phyloP scores from a whole-genome alignment of 2,888 invertebrate genomes.

The Cyaniris semiargus region DNA sequence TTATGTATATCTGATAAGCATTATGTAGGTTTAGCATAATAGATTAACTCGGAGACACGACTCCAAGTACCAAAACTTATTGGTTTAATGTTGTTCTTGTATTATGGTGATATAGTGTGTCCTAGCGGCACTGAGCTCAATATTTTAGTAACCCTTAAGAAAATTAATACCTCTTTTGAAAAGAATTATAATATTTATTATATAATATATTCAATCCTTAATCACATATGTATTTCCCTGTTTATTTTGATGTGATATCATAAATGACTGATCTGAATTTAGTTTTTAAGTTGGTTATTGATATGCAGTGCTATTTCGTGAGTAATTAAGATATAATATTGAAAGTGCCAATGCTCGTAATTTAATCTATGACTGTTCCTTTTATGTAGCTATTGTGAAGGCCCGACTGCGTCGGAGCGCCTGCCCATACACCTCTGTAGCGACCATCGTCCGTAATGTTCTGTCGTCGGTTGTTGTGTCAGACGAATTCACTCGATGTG shows the following conservation, averaged over 20 bases:
- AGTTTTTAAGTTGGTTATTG: constrained; percentile 82
- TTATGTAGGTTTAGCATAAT: constrained; percentile 81
- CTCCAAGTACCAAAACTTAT: constrained; percentile 79
- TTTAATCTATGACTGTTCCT: constrained; percentile 80
- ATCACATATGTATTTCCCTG: constrained; percentile 80
- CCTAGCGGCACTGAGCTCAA: constrained; percentile 78
- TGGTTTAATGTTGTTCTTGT: constrained; percentile 80
- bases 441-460: constrained; percentile 60
- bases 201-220: constrained; percentile 76
- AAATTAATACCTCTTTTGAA: constrained; percentile 81
- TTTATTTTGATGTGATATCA: constrained; percentile 83
- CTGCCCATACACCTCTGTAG: constrained; percentile 61
- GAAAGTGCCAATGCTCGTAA: constrained; percentile 82
- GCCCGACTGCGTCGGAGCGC: constrained; percentile 42
- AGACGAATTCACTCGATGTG: constrained; percentile 69
- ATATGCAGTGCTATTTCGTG: constrained; percentile 80
- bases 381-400: constrained; percentile 60
- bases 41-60: constrained; percentile 72
- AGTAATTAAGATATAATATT: constrained; percentile 79
- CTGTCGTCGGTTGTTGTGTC: constrained; percentile 60
- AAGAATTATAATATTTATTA: constrained; percentile 66
- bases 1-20: constrained; percentile 79
- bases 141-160: constrained; percentile 81
- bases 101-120: constrained; percentile 78
- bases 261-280: constrained; percentile 83